A percentile compares a stretch with the other conserved stretches of the same genome.
These are phyloP conservation scores for Papio anubis DNA, from an alignment of 2,113 vertebrate genomes.

Conservation along the genomic window DNA sequence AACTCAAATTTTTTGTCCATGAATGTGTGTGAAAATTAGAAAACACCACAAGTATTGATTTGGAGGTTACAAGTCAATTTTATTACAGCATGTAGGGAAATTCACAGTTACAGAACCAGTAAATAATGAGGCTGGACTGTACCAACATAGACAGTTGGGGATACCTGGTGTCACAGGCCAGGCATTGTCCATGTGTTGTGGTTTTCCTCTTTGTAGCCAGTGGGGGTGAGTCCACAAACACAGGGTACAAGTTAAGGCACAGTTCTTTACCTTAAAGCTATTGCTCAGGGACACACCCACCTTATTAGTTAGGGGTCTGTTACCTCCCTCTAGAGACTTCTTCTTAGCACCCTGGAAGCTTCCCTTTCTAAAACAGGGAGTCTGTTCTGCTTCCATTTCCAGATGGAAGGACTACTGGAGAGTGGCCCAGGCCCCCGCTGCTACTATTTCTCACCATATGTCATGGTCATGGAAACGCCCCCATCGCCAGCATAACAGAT, in stretches of 20 bases:
- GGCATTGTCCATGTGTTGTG: not conserved
- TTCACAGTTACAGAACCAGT: not conserved
- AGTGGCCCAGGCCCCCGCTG: not conserved
- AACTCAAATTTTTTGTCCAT: not conserved
- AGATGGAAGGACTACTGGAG: not conserved
- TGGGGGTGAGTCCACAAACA: not conserved
- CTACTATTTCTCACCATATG: not conserved
- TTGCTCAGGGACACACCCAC: not conserved
- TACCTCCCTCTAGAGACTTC: not conserved
- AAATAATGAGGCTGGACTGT: not conserved
- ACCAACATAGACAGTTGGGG: too few relatives aligned
- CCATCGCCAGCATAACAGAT: not conserved
- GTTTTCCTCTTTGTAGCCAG: not conserved
- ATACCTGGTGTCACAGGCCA: not conserved
- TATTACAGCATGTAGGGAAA: not conserved
- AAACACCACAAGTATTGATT: not conserved
- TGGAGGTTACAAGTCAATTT: not conserved
- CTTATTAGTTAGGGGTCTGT: not conserved
- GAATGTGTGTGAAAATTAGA: not conserved
- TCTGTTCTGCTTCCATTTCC: not conserved
- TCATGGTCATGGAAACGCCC: not conserved
- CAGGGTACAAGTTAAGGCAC: not conserved
- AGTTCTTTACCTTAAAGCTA: not conserved
- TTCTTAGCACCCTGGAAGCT: not conserved
- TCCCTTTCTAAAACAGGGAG: not conserved